Conservation (phyloP, 2,113 vertebrate species). For the Pelodiscus sinensis region DNA sequence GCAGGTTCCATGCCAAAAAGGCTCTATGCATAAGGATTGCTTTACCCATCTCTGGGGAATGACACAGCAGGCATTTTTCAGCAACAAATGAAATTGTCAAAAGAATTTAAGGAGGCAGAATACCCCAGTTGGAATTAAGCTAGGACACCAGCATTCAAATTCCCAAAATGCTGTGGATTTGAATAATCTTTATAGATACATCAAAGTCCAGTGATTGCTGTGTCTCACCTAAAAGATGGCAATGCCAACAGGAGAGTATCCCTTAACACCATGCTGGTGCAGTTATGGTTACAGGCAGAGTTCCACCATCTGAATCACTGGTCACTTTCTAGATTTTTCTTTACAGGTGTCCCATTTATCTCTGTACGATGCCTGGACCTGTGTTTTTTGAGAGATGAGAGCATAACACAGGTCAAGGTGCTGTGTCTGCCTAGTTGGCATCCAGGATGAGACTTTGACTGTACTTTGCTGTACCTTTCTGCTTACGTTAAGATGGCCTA, state of each 20-base stretch:
- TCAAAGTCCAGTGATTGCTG: background rate
- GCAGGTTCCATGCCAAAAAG: slow-evolving; percentile 27
- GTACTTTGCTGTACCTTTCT: background rate
- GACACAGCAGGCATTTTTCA: slow-evolving; percentile 1
- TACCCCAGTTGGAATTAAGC: slow-evolving; percentile 3
- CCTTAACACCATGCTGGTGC: background rate
- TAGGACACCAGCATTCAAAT: background rate
- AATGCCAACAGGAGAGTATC: background rate
- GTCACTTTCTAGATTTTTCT: background rate
- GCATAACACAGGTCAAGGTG: background rate
- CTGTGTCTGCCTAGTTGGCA: background rate
- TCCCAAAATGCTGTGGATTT: background rate
- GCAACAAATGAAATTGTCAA: slow-evolving; percentile 7
- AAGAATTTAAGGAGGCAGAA: slow-evolving; percentile 41
- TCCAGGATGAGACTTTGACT: background rate
- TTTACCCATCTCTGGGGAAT: background rate
- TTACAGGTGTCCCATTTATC: background rate
- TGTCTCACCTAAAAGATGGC: slow-evolving; percentile 15
- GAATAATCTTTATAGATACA: slow-evolving; percentile 3
- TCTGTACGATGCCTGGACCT: background rate
- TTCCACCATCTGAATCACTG: background rate
- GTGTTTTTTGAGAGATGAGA: background rate
- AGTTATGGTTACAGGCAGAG: background rate
- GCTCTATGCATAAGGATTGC: background rate
- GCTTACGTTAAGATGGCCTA: background rate